Evolutionary conservation across 1,140 invertebrate genomes (phyloP).

Genomic region (Stegodyphus mimosarum): DNA sequence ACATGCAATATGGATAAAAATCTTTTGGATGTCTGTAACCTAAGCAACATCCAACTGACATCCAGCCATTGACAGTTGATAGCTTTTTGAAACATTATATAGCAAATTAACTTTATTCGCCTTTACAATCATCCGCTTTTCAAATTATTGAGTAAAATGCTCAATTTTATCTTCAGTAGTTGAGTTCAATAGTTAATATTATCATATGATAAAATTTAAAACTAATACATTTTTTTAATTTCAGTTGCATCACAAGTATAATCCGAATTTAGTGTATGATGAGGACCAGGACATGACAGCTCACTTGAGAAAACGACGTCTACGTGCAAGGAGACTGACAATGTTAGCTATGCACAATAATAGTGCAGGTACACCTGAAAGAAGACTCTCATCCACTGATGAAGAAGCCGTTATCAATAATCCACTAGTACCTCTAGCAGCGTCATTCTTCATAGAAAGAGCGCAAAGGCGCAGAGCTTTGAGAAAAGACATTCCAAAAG

Average conservation of each 20-base stretch:
- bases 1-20: too few relatives aligned
- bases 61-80: too few relatives aligned
- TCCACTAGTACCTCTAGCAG: slow-evolving; percentile 22
- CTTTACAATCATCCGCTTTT: too few relatives aligned
- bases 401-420: slow-evolving; percentile 6
- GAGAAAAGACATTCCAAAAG: neutral
- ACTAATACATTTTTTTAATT: slow-evolving; percentile 17
- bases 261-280: slow-evolving; percentile 68
- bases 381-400: neutral
- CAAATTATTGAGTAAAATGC: too few relatives aligned
- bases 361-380: neutral
- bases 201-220: neutral
- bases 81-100: too few relatives aligned
- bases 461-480: slow-evolving; percentile 5
- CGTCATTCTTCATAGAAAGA: slow-evolving; percentile 48
- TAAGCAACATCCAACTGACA: too few relatives aligned
- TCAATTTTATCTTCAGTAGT: too few relatives aligned
- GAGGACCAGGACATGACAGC: slow-evolving; percentile 66
- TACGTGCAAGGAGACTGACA: slow-evolving; percentile 66
- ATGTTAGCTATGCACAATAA: slow-evolving; percentile 61
- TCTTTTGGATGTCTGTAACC: too few relatives aligned
- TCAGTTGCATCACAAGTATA: slow-evolving; percentile 68
- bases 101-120: too few relatives aligned
- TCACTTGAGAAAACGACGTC: slow-evolving; percentile 65
- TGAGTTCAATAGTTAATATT: too few relatives aligned